These are phyloP conservation scores for Polia nebulosa DNA, from an alignment of 2,888 invertebrate genomes.

Conservation along the genomic window DNA sequence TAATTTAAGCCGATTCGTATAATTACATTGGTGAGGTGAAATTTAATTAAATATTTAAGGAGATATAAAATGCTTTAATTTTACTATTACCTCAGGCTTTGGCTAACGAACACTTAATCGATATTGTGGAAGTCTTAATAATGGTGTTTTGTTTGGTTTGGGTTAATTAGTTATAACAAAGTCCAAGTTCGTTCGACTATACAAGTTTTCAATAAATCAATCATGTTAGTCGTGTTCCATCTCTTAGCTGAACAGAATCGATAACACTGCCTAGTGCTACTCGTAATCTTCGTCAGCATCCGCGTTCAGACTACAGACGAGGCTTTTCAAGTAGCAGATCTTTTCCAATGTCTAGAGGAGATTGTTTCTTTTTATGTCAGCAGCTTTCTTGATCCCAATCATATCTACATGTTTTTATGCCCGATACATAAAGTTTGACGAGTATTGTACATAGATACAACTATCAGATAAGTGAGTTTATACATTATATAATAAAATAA, in stretches of 20 bases:
- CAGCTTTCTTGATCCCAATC: conserved; percentile 46
- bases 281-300: conserved; percentile 52
- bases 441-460: conserved; percentile 41
- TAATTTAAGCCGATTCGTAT: conserved; percentile 65
- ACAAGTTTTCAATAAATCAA: conserved; percentile 42
- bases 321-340: conserved; percentile 53
- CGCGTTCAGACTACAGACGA: conserved; percentile 53
- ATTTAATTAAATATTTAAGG: conserved; percentile 58
- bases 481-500: too few species aligned
- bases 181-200: conserved; percentile 21
- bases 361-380: conserved; percentile 53
- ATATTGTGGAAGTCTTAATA: conserved; percentile 6
- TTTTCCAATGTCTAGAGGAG: conserved; percentile 37
- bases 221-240: conserved; percentile 33
- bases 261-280: conserved; percentile 18
- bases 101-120: conserved; percentile 18
- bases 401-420: conserved; percentile 53
- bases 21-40: conserved; percentile 59
- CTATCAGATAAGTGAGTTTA: conserved; percentile 45
- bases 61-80: conserved; percentile 40
- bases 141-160: neutral
- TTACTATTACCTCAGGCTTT: conserved; percentile 21
- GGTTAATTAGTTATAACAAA: conserved; percentile 17
- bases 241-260: conserved; percentile 42
- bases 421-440: conserved; percentile 42